Percentiles rank a stretch among this genome's conserved stretches.
Evolutionary conservation across 2,888 invertebrate genomes (phyloP).

Genomic region (Plagiodera versicolora): DNA sequence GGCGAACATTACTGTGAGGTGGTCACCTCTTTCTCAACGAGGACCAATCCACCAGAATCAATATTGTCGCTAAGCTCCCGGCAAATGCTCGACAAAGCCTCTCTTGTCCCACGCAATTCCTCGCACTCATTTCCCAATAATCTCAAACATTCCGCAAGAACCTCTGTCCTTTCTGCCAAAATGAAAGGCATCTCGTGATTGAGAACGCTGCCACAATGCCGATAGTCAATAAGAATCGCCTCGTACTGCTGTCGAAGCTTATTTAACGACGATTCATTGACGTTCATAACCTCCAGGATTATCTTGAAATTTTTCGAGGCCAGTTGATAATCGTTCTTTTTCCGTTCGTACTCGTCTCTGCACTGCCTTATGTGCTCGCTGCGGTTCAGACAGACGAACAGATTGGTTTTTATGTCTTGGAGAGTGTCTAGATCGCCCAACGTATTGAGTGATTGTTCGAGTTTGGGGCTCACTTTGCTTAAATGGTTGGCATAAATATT

Average conservation of each 20-base stretch:
- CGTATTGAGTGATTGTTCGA: constrained; percentile 27
- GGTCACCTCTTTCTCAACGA: constrained; percentile 10
- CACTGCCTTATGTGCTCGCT: constrained; percentile 30
- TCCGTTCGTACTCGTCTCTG: constrained; percentile 34
- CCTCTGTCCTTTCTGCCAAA: constrained; percentile 36
- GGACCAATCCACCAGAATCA: constrained; percentile 10
- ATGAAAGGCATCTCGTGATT: constrained; percentile 43
- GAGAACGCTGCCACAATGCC: constrained; percentile 44
- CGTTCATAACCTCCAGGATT: constrained; percentile 47
- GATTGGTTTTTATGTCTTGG: constrained; percentile 34
- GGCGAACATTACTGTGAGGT: background rate
- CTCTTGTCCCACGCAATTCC: constrained; percentile 18
- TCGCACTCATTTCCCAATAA: constrained; percentile 32
- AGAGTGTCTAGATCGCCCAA: constrained; percentile 30
- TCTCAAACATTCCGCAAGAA: constrained; percentile 35
- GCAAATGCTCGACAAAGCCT: constrained; percentile 17
- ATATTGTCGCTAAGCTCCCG: constrained; percentile 18
- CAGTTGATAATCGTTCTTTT: constrained; percentile 43
- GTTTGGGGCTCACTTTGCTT: constrained; percentile 28
- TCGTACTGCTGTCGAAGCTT: constrained; percentile 48
- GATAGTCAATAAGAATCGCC: constrained; percentile 45
- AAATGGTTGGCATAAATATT: constrained; percentile 34
- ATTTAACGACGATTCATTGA: constrained; percentile 41
- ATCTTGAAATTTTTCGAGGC: constrained; percentile 50
- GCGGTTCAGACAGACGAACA: constrained; percentile 32